Evolutionary conservation across 2,113 vertebrate species (phyloP).

Genomic region (Mormyrus lacerda): DNA sequence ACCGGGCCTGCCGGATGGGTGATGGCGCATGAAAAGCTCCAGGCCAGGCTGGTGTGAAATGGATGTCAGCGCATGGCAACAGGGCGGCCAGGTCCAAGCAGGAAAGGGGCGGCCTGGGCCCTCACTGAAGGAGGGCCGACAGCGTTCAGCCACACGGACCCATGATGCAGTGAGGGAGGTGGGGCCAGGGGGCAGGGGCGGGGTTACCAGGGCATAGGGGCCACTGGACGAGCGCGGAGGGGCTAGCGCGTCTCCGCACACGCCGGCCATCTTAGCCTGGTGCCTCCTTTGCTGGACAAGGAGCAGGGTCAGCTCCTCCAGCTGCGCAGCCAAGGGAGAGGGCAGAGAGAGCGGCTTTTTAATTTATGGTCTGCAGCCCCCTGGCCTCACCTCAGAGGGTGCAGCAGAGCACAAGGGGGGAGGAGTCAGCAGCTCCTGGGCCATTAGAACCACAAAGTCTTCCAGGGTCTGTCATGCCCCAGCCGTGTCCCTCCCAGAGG

Average conservation of each 20-base stretch:
- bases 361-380: not conserved
- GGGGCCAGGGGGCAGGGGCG: constrained; percentile 86
- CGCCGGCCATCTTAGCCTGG: constrained; percentile 90
- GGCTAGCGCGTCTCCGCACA: constrained; percentile 76
- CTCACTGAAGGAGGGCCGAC: constrained; percentile 24
- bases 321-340: constrained; percentile 70
- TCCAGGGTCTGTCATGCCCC: not conserved
- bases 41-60: not conserved
- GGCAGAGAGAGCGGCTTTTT: constrained; percentile 53
- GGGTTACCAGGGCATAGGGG: constrained; percentile 52
- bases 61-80: constrained; percentile 14
- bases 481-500: not conserved
- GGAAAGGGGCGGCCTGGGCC: constrained; percentile 25
- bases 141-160: constrained; percentile 16
- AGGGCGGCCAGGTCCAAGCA: constrained; percentile 32
- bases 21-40: not conserved
- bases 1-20: not conserved
- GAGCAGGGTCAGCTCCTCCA: constrained; percentile 93
- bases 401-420: not conserved
- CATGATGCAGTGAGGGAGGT: constrained; percentile 44
- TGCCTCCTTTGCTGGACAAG: constrained; percentile 93
- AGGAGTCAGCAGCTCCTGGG: not conserved
- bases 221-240: constrained; percentile 82
- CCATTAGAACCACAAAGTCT: not conserved
- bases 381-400: not conserved